A percentile compares a stretch with the other conserved stretches of the same genome.
Evolutionary conservation across 2,888 invertebrate species (phyloP).

Genomic region (Drosophila nr. medialis): DNA sequence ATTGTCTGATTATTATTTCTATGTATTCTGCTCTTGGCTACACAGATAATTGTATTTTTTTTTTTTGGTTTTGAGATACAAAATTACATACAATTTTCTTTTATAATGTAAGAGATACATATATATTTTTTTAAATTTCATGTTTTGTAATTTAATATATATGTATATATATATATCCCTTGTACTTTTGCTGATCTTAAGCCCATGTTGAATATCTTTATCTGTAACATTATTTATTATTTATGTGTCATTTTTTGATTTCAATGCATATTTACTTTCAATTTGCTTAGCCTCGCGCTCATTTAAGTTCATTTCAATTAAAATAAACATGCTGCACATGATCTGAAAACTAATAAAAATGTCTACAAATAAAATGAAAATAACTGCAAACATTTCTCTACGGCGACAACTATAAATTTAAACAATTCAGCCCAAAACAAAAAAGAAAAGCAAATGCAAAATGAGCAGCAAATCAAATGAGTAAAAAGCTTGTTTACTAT

Average conservation of each 20-base stretch:
- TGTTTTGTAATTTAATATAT: too few species aligned
- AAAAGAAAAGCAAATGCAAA: slow-evolving; percentile 58
- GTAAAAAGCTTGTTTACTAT: slow-evolving; percentile 71
- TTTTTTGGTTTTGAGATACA: slow-evolving; percentile 7
- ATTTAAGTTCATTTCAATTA: slow-evolving; percentile 84
- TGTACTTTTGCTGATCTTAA: too few species aligned
- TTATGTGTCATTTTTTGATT: slow-evolving; percentile 16
- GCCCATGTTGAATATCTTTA: background rate
- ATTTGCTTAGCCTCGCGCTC: slow-evolving; percentile 83
- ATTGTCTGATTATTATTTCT: slow-evolving; percentile 72
- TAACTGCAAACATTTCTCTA: slow-evolving; percentile 48
- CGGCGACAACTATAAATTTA: slow-evolving; percentile 53
- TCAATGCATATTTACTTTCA: slow-evolving; percentile 80
- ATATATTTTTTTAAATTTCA: background rate
- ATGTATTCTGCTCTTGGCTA: slow-evolving; percentile 49
- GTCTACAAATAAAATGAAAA: slow-evolving; percentile 14
- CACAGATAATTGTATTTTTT: slow-evolving; percentile 30
- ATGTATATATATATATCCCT: background rate
- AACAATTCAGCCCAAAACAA: slow-evolving; percentile 34
- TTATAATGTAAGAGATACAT: too few species aligned
- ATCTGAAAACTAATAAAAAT: slow-evolving; percentile 44
- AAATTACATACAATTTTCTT: too few species aligned
- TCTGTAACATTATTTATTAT: slow-evolving; percentile 15
- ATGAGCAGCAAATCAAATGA: slow-evolving; percentile 49
- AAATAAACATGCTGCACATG: slow-evolving; percentile 56